Conservation (phyloP, 2,888 invertebrate genomes). For the Epirrhoe alternata region DNA sequence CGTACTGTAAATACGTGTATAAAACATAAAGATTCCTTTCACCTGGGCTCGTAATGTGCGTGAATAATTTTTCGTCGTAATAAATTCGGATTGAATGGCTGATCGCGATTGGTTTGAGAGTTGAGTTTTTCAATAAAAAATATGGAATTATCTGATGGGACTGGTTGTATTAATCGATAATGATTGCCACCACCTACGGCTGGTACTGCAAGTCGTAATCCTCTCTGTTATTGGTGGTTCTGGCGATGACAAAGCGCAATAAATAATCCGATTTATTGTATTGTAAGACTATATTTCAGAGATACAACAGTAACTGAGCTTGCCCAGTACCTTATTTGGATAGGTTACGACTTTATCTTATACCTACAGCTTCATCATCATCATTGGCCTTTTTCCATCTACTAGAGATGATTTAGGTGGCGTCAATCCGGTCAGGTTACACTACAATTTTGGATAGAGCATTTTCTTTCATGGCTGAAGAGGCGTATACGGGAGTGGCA, state of each 20-base stretch:
- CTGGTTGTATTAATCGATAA: slow-evolving; percentile 67
- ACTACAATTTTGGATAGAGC: no score
- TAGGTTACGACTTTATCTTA: slow-evolving; percentile 2
- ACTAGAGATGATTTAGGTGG: no score
- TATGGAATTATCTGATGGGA: slow-evolving; percentile 56
- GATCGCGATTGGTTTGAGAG: slow-evolving; percentile 76
- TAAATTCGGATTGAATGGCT: slow-evolving; percentile 82
- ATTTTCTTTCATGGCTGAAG: no score
- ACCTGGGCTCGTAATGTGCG: slow-evolving; percentile 72
- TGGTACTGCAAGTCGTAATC: slow-evolving; percentile 45
- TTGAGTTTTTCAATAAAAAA: slow-evolving; percentile 68
- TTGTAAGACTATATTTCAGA: slow-evolving; percentile 54
- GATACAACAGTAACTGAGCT: slow-evolving; percentile 14
- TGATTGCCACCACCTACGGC: slow-evolving; percentile 70
- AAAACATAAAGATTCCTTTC: slow-evolving; percentile 63
- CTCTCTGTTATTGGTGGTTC: slow-evolving; percentile 61
- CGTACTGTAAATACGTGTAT: slow-evolving; percentile 63
- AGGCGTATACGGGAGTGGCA: no score
- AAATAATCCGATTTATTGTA: slow-evolving; percentile 63
- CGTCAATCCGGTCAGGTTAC: no score
- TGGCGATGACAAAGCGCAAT: slow-evolving; percentile 61
- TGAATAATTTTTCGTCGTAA: slow-evolving; percentile 83
- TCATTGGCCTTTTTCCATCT: no score
- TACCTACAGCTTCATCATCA: neutral
- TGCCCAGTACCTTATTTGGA: neutral